phyloP scores from a whole-genome alignment of 2,797 vertebrate genomes.

The Oreochromis grahami region DNA sequence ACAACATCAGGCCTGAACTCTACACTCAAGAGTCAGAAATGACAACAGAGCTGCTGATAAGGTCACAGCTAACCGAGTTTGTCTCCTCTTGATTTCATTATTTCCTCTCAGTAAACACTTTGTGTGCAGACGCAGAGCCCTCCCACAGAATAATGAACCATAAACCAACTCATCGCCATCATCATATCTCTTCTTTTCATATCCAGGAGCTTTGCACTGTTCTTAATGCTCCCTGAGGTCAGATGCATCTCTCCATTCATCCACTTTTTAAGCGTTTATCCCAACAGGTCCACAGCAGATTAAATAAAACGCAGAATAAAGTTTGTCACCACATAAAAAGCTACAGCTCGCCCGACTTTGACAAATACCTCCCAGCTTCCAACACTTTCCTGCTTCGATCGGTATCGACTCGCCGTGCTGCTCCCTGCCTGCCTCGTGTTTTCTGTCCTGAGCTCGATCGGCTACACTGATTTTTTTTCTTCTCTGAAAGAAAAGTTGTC shows the following conservation, averaged over 20 bases:
- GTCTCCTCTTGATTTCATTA: neutral
- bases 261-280: neutral
- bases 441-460: neutral
- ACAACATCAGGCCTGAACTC: neutral
- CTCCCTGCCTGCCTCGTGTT: neutral
- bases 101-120: neutral
- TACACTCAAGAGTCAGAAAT: neutral
- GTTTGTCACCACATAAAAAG: neutral
- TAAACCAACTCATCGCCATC: neutral
- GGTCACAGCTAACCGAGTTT: neutral
- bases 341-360: fast-evolving
- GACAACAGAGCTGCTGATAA: neutral
- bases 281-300: neutral
- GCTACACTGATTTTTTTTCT: neutral
- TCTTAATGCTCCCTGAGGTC: neutral
- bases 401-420: neutral
- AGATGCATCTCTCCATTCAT: neutral
- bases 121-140: fast-evolving
- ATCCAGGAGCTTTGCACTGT: neutral
- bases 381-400: neutral
- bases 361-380: fast-evolving
- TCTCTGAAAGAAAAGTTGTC: neutral
- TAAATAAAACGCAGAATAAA: fast-evolving
- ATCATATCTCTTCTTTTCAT: neutral
- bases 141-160: neutral